Percentiles rank a stretch among this genome's conserved stretches.
Conservation (phyloP, 2,888 invertebrate genomes). For the Agrilus biguttatus region DNA sequence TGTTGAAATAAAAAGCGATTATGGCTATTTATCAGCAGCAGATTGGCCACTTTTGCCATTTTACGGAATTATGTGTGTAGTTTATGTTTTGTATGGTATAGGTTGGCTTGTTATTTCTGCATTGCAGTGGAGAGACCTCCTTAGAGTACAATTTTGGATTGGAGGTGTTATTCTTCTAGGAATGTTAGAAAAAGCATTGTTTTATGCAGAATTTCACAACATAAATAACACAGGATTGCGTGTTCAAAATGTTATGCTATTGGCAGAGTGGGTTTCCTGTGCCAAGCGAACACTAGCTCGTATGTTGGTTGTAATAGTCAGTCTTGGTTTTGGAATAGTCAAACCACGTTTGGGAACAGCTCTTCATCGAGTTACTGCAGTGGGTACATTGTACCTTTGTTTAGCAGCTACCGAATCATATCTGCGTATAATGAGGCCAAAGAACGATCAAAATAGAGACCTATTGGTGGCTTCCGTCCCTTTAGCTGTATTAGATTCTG, state of each 20-base stretch:
- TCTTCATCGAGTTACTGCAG: constrained; percentile 73
- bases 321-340: constrained; percentile 89
- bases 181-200: constrained; percentile 77
- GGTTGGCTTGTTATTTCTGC: constrained; percentile 74
- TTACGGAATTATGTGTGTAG: constrained; percentile 78
- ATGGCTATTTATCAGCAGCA: constrained; percentile 76
- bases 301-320: constrained; percentile 89
- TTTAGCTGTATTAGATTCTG: constrained; percentile 68
- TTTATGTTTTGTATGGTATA: constrained; percentile 70
- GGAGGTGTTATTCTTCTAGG: constrained; percentile 81
- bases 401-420: constrained; percentile 79
- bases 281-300: constrained; percentile 81
- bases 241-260: constrained; percentile 57
- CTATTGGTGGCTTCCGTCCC: constrained; percentile 71
- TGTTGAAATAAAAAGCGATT: constrained; percentile 58
- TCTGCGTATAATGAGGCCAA: constrained; percentile 53
- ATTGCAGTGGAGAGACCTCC: constrained; percentile 77
- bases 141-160: constrained; percentile 93
- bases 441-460: constrained; percentile 46
- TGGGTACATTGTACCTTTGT: constrained; percentile 70
- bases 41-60: constrained; percentile 84
- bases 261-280: constrained; percentile 85
- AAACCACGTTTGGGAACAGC: constrained; percentile 84
- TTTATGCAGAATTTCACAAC: constrained; percentile 76
- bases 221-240: constrained; percentile 53